Percentiles rank a stretch among this genome's conserved stretches.
Conservation (phyloP, 1,140 invertebrate species). For the Dysdera silvatica region DNA sequence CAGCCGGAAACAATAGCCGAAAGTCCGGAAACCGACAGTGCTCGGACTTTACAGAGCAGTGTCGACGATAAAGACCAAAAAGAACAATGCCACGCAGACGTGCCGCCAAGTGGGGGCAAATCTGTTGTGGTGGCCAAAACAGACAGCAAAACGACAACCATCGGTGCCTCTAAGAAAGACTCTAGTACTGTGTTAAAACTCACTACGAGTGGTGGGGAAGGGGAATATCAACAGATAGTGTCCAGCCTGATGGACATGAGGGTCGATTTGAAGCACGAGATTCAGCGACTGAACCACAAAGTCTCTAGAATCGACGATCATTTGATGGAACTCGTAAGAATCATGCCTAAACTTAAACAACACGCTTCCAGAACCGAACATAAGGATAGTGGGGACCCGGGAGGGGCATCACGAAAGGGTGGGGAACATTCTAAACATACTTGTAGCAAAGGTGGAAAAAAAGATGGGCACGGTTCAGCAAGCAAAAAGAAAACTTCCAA, state of each 20-base stretch:
- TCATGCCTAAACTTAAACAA: slow-evolving; percentile 15
- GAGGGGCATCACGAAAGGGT: slow-evolving; percentile 3
- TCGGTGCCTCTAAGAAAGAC: no score
- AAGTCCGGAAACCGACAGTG: not conserved
- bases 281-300: slow-evolving; percentile 72
- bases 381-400: slow-evolving; percentile 12
- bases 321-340: slow-evolving; percentile 50
- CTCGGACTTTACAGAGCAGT: no score
- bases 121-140: not conserved
- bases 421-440: slow-evolving; percentile 25
- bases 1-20: not conserved
- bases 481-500: slow-evolving; percentile 23
- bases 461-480: not conserved
- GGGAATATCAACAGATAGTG: slow-evolving; percentile 64
- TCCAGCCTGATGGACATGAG: slow-evolving; percentile 77
- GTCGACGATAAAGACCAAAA: not conserved
- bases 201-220: not conserved
- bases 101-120: slow-evolving; percentile 14
- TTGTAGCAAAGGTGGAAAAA: slow-evolving; percentile 18
- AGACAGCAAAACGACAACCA: not conserved
- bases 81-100: slow-evolving; percentile 19
- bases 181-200: not conserved
- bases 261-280: slow-evolving; percentile 74
- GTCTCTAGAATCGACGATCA: slow-evolving; percentile 73
- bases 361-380: slow-evolving; percentile 8